Evolutionary conservation across 1,140 invertebrate genomes (phyloP).

Genomic region (Callitettix versicolor): DNA sequence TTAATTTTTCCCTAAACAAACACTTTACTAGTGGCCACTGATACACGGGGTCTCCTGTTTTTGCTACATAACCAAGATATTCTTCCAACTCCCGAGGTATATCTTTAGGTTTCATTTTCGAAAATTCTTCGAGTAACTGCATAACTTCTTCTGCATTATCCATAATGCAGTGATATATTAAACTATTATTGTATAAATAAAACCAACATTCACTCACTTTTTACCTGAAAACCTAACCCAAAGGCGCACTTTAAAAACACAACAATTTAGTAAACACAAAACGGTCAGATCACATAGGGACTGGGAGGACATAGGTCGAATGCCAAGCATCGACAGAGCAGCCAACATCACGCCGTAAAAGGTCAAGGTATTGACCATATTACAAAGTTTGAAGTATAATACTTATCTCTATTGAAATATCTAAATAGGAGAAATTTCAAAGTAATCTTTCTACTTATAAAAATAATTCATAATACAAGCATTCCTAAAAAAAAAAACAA

Average conservation of each 20-base stretch:
- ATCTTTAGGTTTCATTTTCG: slow-evolving; percentile 66
- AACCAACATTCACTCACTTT: not conserved
- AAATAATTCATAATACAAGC: too few species aligned
- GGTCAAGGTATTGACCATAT: too few species aligned
- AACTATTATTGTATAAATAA: not conserved
- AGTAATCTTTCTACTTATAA: too few species aligned
- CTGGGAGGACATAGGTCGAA: too few species aligned
- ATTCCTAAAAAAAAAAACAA: too few species aligned
- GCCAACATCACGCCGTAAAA: too few species aligned
- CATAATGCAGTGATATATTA: slow-evolving; percentile 37
- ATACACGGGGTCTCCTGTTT: slow-evolving; percentile 87
- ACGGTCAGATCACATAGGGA: too few species aligned
- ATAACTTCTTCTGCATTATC: slow-evolving; percentile 77
- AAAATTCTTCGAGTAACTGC: slow-evolving; percentile 72
- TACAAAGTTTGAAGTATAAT: too few species aligned
- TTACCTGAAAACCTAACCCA: not conserved
- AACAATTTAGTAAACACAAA: too few species aligned
- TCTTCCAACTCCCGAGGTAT: slow-evolving; percentile 85
- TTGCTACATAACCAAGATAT: slow-evolving; percentile 80
- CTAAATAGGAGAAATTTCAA: too few species aligned
- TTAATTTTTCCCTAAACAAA: slow-evolving; percentile 77
- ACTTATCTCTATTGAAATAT: too few species aligned
- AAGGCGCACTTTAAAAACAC: slow-evolving; percentile 4
- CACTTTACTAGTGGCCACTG: slow-evolving; percentile 82
- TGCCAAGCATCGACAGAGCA: too few species aligned